Conservation (phyloP, 2,888 invertebrate species). For the Hydraecia micacea region DNA sequence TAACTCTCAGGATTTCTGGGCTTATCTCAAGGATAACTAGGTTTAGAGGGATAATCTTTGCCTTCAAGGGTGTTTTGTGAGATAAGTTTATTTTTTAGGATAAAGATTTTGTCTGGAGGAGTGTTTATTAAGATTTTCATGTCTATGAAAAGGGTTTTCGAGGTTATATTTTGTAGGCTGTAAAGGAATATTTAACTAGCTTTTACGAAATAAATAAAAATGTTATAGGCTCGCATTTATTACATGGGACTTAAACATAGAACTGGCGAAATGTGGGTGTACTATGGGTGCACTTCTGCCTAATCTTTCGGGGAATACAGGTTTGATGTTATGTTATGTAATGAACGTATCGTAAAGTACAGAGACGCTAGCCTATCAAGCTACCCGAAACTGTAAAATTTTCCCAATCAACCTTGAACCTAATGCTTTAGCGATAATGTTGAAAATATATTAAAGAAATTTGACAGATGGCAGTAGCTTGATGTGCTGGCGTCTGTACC, state of each 20-base stretch:
- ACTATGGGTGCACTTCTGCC: neutral
- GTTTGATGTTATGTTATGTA: too few species aligned
- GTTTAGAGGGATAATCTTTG: conserved; percentile 56
- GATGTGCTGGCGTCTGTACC: too few species aligned
- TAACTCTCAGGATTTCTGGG: conserved; percentile 59
- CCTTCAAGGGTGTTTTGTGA: conserved; percentile 24
- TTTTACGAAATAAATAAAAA: neutral
- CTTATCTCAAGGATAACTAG: conserved; percentile 64
- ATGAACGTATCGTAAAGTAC: neutral
- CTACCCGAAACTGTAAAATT: too few species aligned
- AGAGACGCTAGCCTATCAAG: too few species aligned
- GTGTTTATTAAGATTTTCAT: conserved; percentile 25
- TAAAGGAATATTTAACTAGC: neutral
- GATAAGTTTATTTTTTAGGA: conserved; percentile 30
- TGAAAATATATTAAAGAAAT: too few species aligned
- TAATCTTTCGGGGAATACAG: too few species aligned
- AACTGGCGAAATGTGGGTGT: neutral
- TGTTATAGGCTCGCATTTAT: neutral
- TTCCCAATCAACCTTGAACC: too few species aligned
- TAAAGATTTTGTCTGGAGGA: conserved; percentile 3
- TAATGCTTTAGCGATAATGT: too few species aligned
- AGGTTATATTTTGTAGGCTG: neutral
- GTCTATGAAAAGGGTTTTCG: neutral
- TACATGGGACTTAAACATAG: neutral
- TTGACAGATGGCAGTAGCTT: too few species aligned